phyloP scores from a whole-genome alignment of 2,888 invertebrate genomes.

The Caenorhabditis angaria region DNA sequence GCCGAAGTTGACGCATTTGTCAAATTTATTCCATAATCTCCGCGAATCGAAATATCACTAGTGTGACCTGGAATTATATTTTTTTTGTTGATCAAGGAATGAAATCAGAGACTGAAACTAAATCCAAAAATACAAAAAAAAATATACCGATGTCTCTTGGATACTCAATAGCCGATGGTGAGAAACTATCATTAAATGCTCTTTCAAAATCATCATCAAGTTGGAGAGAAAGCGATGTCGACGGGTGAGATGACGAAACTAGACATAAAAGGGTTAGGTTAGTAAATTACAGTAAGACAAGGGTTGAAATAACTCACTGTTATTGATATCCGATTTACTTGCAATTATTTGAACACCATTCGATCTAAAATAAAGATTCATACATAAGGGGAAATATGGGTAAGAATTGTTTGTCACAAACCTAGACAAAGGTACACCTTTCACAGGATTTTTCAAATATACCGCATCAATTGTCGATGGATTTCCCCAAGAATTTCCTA shows the following conservation, averaged over 20 bases:
- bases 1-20: not conserved
- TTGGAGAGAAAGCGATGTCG: constrained; percentile 23
- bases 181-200: constrained; percentile 32
- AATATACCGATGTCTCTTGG: constrained; percentile 29
- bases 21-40: not conserved
- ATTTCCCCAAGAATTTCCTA: constrained; percentile 82
- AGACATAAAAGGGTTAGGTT: not conserved
- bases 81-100: too few relatives aligned
- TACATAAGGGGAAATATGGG: not conserved
- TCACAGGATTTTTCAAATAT: constrained; percentile 67
- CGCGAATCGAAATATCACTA: not conserved
- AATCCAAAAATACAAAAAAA: not conserved
- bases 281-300: not conserved
- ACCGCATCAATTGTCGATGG: constrained; percentile 80
- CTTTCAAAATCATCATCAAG: constrained; percentile 34
- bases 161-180: constrained; percentile 34
- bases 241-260: constrained; percentile 23
- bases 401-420: too few relatives aligned
- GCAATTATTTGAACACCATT: constrained; percentile 35
- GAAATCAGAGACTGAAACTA: too few relatives aligned
- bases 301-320: not conserved
- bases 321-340: constrained; percentile 17
- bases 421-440: constrained; percentile 47
- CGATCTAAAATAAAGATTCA: constrained; percentile 9
- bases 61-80: not conserved